Percentiles rank a stretch among this genome's conserved stretches.
These are phyloP conservation scores for Marmota monax DNA, from an alignment of 2,113 vertebrate species.

Conservation along the genomic window DNA sequence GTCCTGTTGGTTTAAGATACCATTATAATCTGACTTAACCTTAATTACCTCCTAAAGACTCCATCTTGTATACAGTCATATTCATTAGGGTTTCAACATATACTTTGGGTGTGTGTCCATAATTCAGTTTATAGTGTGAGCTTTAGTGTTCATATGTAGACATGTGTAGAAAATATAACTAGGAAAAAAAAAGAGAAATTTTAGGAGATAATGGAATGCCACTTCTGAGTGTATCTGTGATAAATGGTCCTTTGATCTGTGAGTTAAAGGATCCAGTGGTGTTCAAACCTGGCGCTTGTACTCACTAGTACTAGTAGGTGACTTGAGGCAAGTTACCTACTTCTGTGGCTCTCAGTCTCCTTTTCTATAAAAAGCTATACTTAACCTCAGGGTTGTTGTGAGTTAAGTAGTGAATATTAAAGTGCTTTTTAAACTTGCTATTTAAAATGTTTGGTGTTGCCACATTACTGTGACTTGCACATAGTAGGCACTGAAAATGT, in stretches of 20 bases:
- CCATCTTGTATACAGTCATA: neutral
- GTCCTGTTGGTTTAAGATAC: neutral
- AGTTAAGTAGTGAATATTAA: neutral
- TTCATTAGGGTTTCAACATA: neutral
- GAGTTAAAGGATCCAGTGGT: neutral
- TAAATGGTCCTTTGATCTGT: neutral
- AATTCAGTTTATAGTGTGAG: neutral
- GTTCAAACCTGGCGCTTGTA: neutral
- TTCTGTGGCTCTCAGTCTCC: neutral
- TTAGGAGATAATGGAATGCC: neutral
- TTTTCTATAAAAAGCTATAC: neutral
- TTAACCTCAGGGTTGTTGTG: neutral
- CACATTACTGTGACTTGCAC: neutral
- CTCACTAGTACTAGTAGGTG: neutral
- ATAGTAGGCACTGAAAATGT: neutral
- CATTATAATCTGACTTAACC: neutral
- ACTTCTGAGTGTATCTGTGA: neutral
- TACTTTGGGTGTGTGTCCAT: neutral
- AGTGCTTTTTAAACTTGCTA: conserved; percentile 33
- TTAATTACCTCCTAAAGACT: neutral
- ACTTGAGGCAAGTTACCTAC: neutral
- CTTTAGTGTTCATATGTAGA: neutral
- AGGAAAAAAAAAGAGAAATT: neutral
- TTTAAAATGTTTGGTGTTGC: conserved; percentile 30
- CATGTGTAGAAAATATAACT: neutral